phyloP scores from a whole-genome alignment of 2,888 invertebrate species.

The Netelia inedita region DNA sequence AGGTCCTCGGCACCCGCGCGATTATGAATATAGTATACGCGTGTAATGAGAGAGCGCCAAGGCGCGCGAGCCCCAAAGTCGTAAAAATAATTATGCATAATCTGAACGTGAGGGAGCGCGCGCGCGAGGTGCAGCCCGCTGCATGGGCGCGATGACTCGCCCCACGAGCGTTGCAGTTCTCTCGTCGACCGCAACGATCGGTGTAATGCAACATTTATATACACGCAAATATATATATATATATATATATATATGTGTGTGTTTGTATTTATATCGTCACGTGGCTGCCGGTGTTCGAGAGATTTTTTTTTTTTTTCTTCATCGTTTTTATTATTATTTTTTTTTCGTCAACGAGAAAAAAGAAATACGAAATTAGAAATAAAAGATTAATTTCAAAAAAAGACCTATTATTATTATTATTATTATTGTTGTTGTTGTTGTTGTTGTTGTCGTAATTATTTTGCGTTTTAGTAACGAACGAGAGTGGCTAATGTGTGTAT shows the following conservation, averaged over 20 bases:
- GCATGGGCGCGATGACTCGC: neutral
- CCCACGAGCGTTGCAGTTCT: neutral
- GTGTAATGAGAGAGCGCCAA: conserved; percentile 60
- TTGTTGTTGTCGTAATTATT: no score
- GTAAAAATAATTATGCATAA: conserved; percentile 67
- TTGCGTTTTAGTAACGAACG: no score
- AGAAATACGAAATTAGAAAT: no score
- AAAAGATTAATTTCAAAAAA: no score
- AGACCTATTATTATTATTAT: no score
- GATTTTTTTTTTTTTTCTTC: no score
- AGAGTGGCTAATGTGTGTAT: no score
- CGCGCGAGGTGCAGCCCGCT: conserved; percentile 38
- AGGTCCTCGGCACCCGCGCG: conserved; percentile 52
- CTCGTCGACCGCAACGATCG: neutral
- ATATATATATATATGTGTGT: neutral
- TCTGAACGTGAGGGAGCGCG: conserved; percentile 14
- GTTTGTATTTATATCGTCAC: no score
- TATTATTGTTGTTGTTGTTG: no score
- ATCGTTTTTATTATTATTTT: no score
- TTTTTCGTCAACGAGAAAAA: no score
- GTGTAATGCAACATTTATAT: neutral
- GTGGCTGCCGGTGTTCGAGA: no score
- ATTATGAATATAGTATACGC: conserved; percentile 57
- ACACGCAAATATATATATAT: neutral
- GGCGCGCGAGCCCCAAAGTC: conserved; percentile 51